These are phyloP conservation scores for Elysia chlorotica DNA, from an alignment of 1,140 invertebrate species.

Conservation along the genomic window DNA sequence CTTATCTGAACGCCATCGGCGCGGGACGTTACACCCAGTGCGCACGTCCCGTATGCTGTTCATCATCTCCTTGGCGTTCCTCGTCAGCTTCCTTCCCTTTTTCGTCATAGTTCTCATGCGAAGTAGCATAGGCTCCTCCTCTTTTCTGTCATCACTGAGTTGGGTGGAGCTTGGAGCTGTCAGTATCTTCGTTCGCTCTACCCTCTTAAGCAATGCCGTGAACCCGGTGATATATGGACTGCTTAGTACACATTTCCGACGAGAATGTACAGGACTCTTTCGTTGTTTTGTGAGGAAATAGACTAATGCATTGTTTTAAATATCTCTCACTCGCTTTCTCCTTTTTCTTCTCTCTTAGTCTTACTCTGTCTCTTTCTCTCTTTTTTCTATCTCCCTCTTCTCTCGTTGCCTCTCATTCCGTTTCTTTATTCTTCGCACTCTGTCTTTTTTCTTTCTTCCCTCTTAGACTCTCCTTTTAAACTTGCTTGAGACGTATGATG, in stretches of 20 bases:
- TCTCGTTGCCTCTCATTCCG: too few relatives aligned
- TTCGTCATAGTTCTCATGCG: slow-evolving; percentile 25
- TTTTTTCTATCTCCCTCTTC: too few relatives aligned
- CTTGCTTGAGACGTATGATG: too few relatives aligned
- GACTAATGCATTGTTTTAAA: neutral
- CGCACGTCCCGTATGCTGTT: slow-evolving; percentile 33
- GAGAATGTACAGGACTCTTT: slow-evolving; percentile 30
- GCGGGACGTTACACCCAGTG: neutral
- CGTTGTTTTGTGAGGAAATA: neutral
- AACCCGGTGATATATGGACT: slow-evolving; percentile 45
- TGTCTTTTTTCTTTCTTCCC: too few relatives aligned
- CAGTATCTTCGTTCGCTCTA: slow-evolving; percentile 39
- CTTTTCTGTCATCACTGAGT: slow-evolving; percentile 11
- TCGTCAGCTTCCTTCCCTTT: slow-evolving; percentile 35
- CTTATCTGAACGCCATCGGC: slow-evolving; percentile 4
- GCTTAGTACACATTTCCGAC: slow-evolving; percentile 37
- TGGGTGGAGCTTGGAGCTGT: slow-evolving; percentile 20
- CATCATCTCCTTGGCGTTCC: slow-evolving; percentile 28
- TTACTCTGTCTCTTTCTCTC: too few relatives aligned
- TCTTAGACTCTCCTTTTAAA: too few relatives aligned
- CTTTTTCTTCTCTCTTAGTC: slow-evolving; percentile 71
- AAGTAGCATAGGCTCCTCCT: neutral
- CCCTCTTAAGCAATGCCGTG: slow-evolving; percentile 40
- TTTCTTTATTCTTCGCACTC: too few relatives aligned
- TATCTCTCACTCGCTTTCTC: slow-evolving; percentile 29